phyloP scores from a whole-genome alignment of 1,140 invertebrate species.

The Pentalonia nigronervosa region DNA sequence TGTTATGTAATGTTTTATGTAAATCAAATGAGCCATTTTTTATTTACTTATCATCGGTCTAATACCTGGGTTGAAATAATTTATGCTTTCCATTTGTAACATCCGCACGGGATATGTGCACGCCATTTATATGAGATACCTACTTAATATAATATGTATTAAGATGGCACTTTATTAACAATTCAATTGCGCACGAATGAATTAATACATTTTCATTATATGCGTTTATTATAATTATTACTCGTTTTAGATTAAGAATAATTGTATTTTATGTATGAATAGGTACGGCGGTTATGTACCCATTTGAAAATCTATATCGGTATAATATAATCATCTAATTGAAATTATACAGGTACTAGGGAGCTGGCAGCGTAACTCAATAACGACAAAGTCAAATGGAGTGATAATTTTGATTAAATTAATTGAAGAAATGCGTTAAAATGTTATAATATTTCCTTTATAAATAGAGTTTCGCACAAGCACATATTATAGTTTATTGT shows the following conservation, averaged over 20 bases:
- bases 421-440: not conserved
- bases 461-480: not conserved
- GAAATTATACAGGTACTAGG: not conserved
- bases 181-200: not conserved
- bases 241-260: constrained; percentile 26
- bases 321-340: not conserved
- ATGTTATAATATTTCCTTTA: not conserved
- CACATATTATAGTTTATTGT: not conserved
- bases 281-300: not conserved
- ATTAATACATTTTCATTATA: not conserved
- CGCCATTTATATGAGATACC: not conserved
- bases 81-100: not conserved
- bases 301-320: not conserved
- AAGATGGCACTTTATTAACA: not conserved
- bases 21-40: not conserved
- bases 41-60: not conserved
- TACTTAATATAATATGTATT: not conserved
- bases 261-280: not conserved
- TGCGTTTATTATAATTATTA: not conserved
- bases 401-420: not conserved
- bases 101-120: not conserved
- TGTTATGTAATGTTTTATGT: not conserved
- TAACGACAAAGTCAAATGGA: not conserved
- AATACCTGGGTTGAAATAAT: not conserved
- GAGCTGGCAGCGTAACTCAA: not conserved